Evolutionary conservation across 2,113 vertebrate genomes (phyloP), one percentile per base, ranked within the genome.

Genomic region (Natator depressus): DNA sequence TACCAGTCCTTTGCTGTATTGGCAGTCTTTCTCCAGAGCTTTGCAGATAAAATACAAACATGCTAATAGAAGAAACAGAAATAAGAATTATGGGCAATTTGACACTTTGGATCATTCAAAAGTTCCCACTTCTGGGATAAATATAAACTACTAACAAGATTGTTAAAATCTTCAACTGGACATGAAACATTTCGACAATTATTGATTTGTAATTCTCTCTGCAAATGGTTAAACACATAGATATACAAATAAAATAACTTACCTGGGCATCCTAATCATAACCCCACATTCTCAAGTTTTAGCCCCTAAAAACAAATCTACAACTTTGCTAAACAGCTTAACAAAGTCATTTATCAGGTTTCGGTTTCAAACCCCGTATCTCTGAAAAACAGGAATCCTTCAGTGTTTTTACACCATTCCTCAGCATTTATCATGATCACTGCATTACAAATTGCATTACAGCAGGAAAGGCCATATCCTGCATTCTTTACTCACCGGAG

Each of bases 1-100:
- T 94, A 99, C 99, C 85, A 99, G 96, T 8, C 99, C 99, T 97
- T 99, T 99, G 95, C 99, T 99, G 97, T 99, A 99, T 2, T 98
- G 98, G 89, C 99, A 98, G 89, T 99, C 99, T 96, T 99, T 99
- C 97, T 99, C 99, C 91, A 99, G 92, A 38, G 99, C 99, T 98
- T 99, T 99, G 95, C 99, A 99, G 95, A 99, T 99, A 80, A 99
- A 99, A 97, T 99, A 99, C 90, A 99, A 98, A 96, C 99, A 99
- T 1, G 98, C 99, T 99, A 96, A 82, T 1, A 89, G 55, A 88
- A 53, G 89, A 96, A 0, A 97, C 29, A 85, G 93, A 17, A 83
- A 59, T 10, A 82, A 49, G 54, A 95, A 93, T 75, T 1, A 38
- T 4, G 5, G 59, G 90, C 80, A 95, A 3, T 78, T 27, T 1